These are phyloP conservation scores for Chrysaora quinquecirrha DNA, from an alignment of 30 jellyfish, hydroid and myxozoan genomes.

Conservation along the genomic window DNA sequence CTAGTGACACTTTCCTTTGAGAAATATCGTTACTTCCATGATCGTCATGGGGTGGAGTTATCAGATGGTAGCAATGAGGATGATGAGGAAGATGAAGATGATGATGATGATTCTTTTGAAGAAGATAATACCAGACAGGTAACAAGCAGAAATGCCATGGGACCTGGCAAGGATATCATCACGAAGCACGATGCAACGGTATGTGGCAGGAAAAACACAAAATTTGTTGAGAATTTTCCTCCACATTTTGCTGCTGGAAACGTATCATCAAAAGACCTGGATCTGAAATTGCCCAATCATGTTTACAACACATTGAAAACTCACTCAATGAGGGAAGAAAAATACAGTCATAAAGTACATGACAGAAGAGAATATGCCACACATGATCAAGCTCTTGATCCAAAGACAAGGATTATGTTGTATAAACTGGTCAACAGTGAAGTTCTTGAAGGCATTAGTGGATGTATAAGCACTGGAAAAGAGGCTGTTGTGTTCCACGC, in stretches of 20 bases:
- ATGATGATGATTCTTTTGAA: slow-evolving; percentile 32
- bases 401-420: slow-evolving; percentile 85
- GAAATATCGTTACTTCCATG: slow-evolving; percentile 70
- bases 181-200: slow-evolving; percentile 88
- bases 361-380: slow-evolving; percentile 95
- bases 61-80: slow-evolving; percentile 66
- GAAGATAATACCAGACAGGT: slow-evolving; percentile 37
- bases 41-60: slow-evolving; percentile 74
- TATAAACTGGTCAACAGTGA: slow-evolving; percentile 89
- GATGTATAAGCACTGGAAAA: slow-evolving; percentile 97
- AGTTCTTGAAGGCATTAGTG: slow-evolving; percentile 78
- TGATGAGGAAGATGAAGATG: no score
- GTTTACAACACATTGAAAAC: slow-evolving; percentile 86
- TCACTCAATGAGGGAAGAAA: slow-evolving; percentile 93
- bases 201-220: slow-evolving; percentile 88
- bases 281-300: slow-evolving; percentile 90
- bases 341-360: slow-evolving; percentile 76
- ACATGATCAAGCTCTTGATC: slow-evolving; percentile 97
- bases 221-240: slow-evolving; percentile 85
- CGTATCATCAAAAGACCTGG: slow-evolving; percentile 82
- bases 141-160: slow-evolving; percentile 58
- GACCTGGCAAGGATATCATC: slow-evolving; percentile 77
- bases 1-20: slow-evolving; percentile 81
- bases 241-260: slow-evolving; percentile 93
- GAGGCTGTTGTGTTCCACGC: slow-evolving; percentile 99